These are phyloP conservation scores for Eubasilissa splendida DNA, from an alignment of 2,888 invertebrate species.

Conservation along the genomic window DNA sequence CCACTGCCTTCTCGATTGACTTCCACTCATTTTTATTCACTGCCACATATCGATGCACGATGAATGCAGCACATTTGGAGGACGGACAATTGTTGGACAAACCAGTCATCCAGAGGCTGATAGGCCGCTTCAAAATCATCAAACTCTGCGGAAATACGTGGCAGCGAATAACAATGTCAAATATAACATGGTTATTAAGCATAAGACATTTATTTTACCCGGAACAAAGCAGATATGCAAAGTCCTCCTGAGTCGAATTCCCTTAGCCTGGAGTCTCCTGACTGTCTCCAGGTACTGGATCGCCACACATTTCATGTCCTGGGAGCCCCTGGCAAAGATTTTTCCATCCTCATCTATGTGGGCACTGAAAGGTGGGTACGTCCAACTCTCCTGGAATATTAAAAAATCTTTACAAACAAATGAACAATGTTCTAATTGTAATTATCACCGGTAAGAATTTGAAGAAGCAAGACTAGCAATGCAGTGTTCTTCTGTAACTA, in stretches of 20 bases:
- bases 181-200: too few relatives aligned
- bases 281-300: conserved; percentile 84
- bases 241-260: conserved; percentile 74
- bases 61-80: too few relatives aligned
- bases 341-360: conserved; percentile 88
- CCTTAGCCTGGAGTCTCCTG: conserved; percentile 73
- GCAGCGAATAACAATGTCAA: too few relatives aligned
- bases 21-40: too few relatives aligned
- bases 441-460: neutral
- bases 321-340: conserved; percentile 89
- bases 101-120: neutral
- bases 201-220: conserved; percentile 65
- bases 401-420: neutral
- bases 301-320: conserved; percentile 90
- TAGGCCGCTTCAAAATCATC: neutral
- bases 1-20: too few relatives aligned
- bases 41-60: too few relatives aligned
- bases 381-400: conserved; percentile 85
- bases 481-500: neutral
- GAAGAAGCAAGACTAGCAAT: neutral
- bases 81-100: too few relatives aligned
- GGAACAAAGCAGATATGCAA: conserved; percentile 82
- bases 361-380: conserved; percentile 89
- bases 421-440: too few relatives aligned
- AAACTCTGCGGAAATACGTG: too few relatives aligned